Evolutionary conservation across 2,113 vertebrate species (phyloP).

Genomic region (Grantiella picta): DNA sequence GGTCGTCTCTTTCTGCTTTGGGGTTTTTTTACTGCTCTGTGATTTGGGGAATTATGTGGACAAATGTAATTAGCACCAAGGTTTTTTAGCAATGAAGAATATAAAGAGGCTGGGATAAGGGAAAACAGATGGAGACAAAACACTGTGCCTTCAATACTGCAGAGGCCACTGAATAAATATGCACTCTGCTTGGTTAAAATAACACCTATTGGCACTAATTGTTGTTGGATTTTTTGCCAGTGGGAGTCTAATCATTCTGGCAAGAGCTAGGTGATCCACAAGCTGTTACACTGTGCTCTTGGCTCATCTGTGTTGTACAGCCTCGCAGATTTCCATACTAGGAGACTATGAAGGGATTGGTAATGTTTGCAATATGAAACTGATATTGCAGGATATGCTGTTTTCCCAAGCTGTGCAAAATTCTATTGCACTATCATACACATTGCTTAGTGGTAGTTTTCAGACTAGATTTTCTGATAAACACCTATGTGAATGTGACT

Average conservation of each 20-base stretch:
- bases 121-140: neutral
- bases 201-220: neutral
- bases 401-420: neutral
- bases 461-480: neutral
- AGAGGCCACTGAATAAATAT: neutral
- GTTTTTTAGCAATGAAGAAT: neutral
- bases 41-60: neutral
- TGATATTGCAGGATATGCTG: neutral
- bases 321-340: neutral
- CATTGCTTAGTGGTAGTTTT: neutral
- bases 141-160: fast-evolving
- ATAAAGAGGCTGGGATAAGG: neutral
- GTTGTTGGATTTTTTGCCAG: neutral
- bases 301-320: neutral
- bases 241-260: neutral
- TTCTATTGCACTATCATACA: neutral
- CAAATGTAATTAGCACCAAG: neutral
- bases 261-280: neutral
- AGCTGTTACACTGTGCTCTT: neutral
- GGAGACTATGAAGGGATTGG: neutral
- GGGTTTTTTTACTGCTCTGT: neutral
- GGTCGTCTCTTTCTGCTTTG: neutral
- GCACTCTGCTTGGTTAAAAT: neutral
- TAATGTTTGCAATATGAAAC: neutral
- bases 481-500: neutral